phyloP scores from a whole-genome alignment of 2,888 invertebrate species.

The Scotopteryx bipunctaria region DNA sequence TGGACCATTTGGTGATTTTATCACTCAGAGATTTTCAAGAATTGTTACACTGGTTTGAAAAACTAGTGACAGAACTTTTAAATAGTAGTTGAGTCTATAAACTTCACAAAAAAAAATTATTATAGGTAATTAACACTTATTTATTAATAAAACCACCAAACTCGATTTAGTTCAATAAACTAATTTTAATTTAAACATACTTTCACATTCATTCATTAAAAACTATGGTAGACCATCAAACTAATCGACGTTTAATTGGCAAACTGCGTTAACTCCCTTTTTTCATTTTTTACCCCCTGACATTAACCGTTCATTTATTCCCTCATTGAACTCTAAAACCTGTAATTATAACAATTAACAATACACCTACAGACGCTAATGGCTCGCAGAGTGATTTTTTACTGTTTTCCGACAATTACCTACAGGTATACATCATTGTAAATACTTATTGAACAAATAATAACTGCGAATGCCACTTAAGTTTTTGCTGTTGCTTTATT shows the following conservation, averaged over 20 bases:
- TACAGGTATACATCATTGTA: slow-evolving; percentile 24
- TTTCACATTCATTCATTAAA: background rate
- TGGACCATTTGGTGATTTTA: too few species aligned
- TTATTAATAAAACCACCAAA: background rate
- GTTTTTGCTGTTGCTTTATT: background rate
- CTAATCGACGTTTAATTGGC: slow-evolving; percentile 10
- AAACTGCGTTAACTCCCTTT: slow-evolving; percentile 5
- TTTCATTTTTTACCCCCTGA: slow-evolving; percentile 4
- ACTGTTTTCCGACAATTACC: slow-evolving; percentile 29
- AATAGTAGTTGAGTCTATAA: too few species aligned
- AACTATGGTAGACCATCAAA: slow-evolving; percentile 6
- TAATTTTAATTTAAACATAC: background rate
- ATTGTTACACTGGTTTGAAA: too few species aligned
- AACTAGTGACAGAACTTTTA: too few species aligned
- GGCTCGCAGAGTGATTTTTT: slow-evolving; percentile 52
- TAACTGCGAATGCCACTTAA: slow-evolving; percentile 13
- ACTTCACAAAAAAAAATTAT: too few species aligned
- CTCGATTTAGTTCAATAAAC: background rate
- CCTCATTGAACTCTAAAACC: slow-evolving; percentile 35
- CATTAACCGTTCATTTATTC: slow-evolving; percentile 23
- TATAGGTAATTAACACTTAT: background rate
- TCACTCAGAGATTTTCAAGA: too few species aligned
- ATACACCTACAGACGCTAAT: slow-evolving; percentile 45
- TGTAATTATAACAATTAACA: slow-evolving; percentile 44
- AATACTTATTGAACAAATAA: slow-evolving; percentile 23